A percentile compares a stretch with the other conserved stretches of the same genome.
These are phyloP conservation scores for Doryteuthis pealeii DNA, from an alignment of 1,140 invertebrate species.

Conservation along the genomic window DNA sequence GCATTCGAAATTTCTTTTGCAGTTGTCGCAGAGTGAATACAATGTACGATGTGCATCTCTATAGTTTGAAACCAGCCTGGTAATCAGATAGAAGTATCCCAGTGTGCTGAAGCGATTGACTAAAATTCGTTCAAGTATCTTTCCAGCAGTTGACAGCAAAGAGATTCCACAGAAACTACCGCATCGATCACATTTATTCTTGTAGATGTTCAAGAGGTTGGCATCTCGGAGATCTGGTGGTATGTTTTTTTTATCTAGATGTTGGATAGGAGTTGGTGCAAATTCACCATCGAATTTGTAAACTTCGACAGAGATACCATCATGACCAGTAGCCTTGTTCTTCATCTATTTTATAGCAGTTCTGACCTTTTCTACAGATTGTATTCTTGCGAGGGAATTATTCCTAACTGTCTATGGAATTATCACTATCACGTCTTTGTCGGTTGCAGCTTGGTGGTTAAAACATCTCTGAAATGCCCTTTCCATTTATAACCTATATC, in stretches of 20 bases:
- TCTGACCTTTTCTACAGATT: no score
- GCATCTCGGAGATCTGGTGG: background rate
- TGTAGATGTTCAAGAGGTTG: background rate
- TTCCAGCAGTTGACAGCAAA: background rate
- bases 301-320: background rate
- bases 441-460: no score
- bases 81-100: background rate
- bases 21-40: slow-evolving; percentile 1
- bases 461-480: background rate
- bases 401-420: no score
- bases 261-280: background rate
- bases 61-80: background rate
- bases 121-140: background rate
- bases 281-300: background rate
- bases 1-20: background rate
- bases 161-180: background rate
- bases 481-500: background rate
- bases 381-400: no score
- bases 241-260: background rate
- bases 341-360: no score
- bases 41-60: background rate
- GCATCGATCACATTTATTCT: background rate
- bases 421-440: no score
- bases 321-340: background rate
- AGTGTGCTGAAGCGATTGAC: background rate